Conservation (phyloP, 2,113 vertebrate species). For the Sylvietta virens region DNA sequence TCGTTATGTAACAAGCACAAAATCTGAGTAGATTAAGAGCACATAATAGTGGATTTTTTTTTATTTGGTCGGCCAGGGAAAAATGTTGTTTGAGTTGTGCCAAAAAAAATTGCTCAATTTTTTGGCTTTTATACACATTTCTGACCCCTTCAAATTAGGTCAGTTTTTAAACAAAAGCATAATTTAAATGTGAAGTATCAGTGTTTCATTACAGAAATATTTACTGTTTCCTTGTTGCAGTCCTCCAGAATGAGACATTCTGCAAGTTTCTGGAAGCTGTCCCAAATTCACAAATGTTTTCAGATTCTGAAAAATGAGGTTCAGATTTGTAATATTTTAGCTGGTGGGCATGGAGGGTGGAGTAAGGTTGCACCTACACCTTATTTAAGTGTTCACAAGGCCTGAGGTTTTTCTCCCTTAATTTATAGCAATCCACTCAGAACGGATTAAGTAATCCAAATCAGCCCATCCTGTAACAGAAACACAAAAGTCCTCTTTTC, state of each 20-base stretch:
- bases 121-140: background rate
- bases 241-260: background rate
- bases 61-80: background rate
- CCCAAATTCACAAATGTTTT: background rate
- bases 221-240: background rate
- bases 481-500: background rate
- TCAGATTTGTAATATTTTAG: background rate
- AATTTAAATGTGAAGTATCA: background rate
- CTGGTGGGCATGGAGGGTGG: rapidly evolving
- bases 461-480: background rate
- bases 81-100: background rate
- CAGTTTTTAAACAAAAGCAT: background rate
- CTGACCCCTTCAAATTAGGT: background rate
- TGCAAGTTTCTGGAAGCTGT: background rate
- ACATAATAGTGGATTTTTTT: background rate
- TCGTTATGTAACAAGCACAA: background rate
- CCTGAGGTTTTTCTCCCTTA: background rate
- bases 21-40: background rate
- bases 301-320: background rate
- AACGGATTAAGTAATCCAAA: background rate
- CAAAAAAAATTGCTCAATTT: background rate
- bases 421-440: background rate
- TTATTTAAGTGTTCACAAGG: background rate
- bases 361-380: background rate
- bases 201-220: background rate